Evolutionary conservation across 2,797 vertebrate species (phyloP), one percentile per base, ranked within the genome.

Genomic region (Pteronotus mesoamericanus): DNA sequence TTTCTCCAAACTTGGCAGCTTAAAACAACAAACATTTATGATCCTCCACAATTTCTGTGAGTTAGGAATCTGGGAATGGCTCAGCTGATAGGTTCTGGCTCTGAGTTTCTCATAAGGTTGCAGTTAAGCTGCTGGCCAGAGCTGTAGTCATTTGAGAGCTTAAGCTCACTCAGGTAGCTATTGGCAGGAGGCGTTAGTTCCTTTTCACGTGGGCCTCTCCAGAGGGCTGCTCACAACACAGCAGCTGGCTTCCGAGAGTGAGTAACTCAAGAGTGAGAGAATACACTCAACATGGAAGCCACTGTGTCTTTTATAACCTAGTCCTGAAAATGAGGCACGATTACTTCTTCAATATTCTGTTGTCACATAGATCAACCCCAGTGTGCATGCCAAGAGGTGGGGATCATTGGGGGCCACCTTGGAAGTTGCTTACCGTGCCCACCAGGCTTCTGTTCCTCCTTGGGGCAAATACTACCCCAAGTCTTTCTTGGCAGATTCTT

Each of bases 161-260:
- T 14, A 15, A 9, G 26, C 16, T 22, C 22, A 10, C 16, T 59
- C 0, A 0, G 16, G 1, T 51, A 84, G 29, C 61, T 46, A 1
- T 69, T n/a, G 39, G 19, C 55, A 46, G 59, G 46, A 75, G 53
- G 9, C 77, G 46, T 89, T 9, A 8, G 53, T 3, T 92, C 24
- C 44, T 37, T 3, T 29, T 61, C 53, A 1, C 0, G 3, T 69
- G 59, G 57, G 19, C 66, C 6, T 42, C 55, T 61, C 7, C 0
- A 0, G 3, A 14, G 55, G 61, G 57, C 48, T 26, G 39, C 16
- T n/a, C 46, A 12, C 12, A 32, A 2, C 34, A 9, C 8, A 53
- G 64, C 29, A 19, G 71, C 64, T n/a, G 48, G 21, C 64, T 72
- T 44, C 55, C 34, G 2, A 8, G 77, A 1, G 12, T 0, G 21